A percentile compares a stretch with the other conserved stretches of the same genome.
Evolutionary conservation across 2,113 vertebrate genomes (phyloP).

Genomic region (Balaeniceps rex): DNA sequence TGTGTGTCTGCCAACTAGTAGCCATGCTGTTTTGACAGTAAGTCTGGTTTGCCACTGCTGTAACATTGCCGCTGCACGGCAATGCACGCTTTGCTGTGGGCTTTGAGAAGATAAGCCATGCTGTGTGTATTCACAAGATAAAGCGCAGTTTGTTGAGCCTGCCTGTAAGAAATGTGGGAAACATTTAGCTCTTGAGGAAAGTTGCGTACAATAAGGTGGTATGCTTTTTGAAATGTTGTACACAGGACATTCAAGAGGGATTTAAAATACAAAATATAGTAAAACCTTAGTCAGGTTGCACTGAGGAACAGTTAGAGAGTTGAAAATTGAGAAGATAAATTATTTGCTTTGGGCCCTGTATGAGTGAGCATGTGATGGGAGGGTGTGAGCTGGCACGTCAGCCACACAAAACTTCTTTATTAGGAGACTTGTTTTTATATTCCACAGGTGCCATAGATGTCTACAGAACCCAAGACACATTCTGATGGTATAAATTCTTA

Average conservation of each 20-base stretch:
- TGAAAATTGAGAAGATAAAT: background rate
- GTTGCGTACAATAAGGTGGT: background rate
- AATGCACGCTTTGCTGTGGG: background rate
- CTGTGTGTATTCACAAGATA: background rate
- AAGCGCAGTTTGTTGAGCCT: background rate
- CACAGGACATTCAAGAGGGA: background rate
- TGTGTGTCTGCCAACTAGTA: background rate
- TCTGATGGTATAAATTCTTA: background rate
- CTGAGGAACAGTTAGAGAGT: background rate
- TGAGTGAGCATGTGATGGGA: background rate
- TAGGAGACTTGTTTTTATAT: background rate
- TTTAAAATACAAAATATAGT: background rate
- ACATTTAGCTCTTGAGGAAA: background rate
- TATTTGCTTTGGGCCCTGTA: background rate
- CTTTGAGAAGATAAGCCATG: background rate
- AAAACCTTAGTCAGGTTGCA: background rate
- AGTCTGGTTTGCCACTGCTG: background rate
- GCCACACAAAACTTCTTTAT: background rate
- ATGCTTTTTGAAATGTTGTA: background rate
- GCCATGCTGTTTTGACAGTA: background rate
- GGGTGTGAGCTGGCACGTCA: background rate
- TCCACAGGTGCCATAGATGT: background rate
- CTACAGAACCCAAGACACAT: background rate
- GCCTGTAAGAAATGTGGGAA: background rate
- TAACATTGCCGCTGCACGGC: background rate